Evolutionary conservation across 2,888 invertebrate genomes (phyloP).

Genomic region (Choristoneura rosaceana): DNA sequence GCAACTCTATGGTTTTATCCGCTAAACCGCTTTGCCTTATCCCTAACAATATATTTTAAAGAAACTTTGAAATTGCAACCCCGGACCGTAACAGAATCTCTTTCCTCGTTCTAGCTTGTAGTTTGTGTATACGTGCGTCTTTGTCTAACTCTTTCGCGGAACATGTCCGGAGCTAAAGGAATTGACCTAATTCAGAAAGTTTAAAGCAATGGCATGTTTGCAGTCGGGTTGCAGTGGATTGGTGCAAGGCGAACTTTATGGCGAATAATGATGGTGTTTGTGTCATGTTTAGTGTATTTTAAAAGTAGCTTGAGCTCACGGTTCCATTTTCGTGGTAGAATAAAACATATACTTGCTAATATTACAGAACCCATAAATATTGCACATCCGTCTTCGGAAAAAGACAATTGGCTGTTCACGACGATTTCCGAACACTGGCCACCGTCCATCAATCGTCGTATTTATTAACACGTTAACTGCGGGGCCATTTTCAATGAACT

Average conservation of each 20-base stretch:
- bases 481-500: too few relatives aligned
- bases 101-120: conserved; percentile 19
- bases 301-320: too few relatives aligned
- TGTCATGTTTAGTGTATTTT: too few relatives aligned
- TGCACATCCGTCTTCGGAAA: too few relatives aligned
- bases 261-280: neutral
- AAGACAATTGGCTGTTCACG: too few relatives aligned
- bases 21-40: conserved; percentile 15
- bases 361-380: too few relatives aligned
- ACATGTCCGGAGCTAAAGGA: conserved; percentile 29
- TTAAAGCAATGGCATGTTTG: conserved; percentile 16
- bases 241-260: too few relatives aligned
- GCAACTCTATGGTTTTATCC: neutral
- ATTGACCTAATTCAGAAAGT: conserved; percentile 37
- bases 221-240: conserved; percentile 2
- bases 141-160: conserved; percentile 18
- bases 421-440: too few relatives aligned
- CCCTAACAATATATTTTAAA: conserved; percentile 27
- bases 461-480: too few relatives aligned
- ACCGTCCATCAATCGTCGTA: too few relatives aligned
- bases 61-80: conserved; percentile 34
- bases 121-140: neutral
- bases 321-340: too few relatives aligned
- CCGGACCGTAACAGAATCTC: conserved; percentile 26
- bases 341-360: too few relatives aligned